Evolutionary conservation across 2,113 vertebrate species (phyloP), one percentile per base, ranked within the genome.

Genomic region (Pituophis catenifer): DNA sequence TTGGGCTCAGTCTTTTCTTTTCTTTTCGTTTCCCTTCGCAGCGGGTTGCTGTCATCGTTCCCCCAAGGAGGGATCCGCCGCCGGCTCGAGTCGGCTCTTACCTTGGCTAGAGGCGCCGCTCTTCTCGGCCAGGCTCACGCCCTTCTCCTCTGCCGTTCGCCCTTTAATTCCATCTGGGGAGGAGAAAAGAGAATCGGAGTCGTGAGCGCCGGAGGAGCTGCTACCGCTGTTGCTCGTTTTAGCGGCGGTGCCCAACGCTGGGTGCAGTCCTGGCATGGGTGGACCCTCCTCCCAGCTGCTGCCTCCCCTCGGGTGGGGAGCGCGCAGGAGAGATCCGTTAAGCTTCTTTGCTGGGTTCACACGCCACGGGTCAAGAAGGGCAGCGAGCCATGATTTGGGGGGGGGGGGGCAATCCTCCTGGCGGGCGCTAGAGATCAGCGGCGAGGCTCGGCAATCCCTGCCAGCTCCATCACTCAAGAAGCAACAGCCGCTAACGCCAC

Each of bases 181-280:
- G 93, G 89, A 87, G 89, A 91, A 91, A 92, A 93, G 91, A 94
- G 95, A 92, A 53, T 90, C 93, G 87, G 91, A 50, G 10, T 85
- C 55, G 94, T 92, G 92, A 92, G 93, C 91, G 89, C 38, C 44
- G 92, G 33, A 65, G 89, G 93, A 81, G 92, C 58, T 90, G 92
- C 85, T 53, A 2, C 52, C 8, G 91, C 29, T 9, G 29, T 8
- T 10, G 53, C 88, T 57, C 19, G n/a, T 59, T 11, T 38, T 57
- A 23, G n/a, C n/a, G 55, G 55, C 2, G 24, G 44, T 52, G 75
- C 89, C 57, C 55, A 91, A 70, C 48, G 92, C 86, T 89, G 90
- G 95, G 91, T 94, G 95, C 91, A 96, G 90, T 88, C 94, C 95
- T 50, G 95, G 95, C 95, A 96, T 96, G 95, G 91, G 15, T 81